These are phyloP conservation scores for Beaufortia kweichowensis DNA, from an alignment of 2,113 vertebrate genomes.

Conservation along the genomic window DNA sequence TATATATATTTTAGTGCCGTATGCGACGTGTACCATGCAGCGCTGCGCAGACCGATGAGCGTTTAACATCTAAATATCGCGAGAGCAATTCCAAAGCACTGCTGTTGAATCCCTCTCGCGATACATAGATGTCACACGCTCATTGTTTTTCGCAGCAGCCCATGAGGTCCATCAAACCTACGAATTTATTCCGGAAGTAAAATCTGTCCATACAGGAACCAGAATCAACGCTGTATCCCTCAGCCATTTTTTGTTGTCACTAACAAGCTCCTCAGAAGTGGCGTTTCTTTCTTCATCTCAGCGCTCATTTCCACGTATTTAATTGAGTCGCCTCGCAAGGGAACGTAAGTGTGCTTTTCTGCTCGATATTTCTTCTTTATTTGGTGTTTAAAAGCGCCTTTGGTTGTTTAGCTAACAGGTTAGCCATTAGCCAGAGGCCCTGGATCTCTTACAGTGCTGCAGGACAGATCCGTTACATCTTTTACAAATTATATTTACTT, in stretches of 20 bases:
- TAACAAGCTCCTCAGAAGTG: conserved; percentile 36
- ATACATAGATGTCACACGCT: no score
- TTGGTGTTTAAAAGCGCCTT: not conserved
- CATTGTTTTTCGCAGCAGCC: no score
- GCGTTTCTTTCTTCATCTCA: not conserved
- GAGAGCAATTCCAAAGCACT: no score
- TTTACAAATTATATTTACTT: not conserved
- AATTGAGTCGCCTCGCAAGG: conserved; percentile 11
- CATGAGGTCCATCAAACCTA: no score
- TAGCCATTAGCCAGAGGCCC: conserved; percentile 24
- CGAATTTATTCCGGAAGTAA: conserved; percentile 45
- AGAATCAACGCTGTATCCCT: conserved; percentile 63
- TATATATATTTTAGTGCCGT: no score
- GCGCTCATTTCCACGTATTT: conserved; percentile 31
- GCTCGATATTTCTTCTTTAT: not conserved
- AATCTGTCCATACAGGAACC: conserved; percentile 62
- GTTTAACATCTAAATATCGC: no score
- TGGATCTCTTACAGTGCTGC: not conserved
- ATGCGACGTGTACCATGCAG: no score
- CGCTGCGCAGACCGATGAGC: no score
- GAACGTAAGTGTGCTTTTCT: conserved; percentile 60
- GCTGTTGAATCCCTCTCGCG: no score
- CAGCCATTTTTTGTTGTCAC: conserved; percentile 70
- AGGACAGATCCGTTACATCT: not conserved
- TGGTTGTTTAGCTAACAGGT: not conserved